A percentile compares a stretch with the other conserved stretches of the same genome.
phyloP scores from a whole-genome alignment of 2,113 vertebrate genomes.

The Nothobranchius furzeri region DNA sequence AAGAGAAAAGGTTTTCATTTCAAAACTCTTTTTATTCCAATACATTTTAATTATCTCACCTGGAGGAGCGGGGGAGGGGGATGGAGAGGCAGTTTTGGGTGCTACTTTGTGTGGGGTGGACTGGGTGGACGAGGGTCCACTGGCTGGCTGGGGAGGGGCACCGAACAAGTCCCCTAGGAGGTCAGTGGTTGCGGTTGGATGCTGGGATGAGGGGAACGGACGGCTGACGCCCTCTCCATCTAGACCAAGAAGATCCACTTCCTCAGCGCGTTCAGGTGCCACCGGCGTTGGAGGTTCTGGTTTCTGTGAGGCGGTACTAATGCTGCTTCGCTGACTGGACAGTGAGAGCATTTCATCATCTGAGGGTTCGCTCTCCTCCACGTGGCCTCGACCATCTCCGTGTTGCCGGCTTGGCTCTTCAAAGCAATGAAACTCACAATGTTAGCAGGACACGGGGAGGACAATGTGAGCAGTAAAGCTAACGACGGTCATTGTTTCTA shows the following conservation, averaged over 20 bases:
- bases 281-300: constrained; percentile 72
- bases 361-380: constrained; percentile 95
- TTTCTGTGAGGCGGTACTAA: constrained; percentile 80
- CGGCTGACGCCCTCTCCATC: constrained; percentile 80
- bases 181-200: constrained; percentile 86
- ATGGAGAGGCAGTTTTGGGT: constrained; percentile 82
- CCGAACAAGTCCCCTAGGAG: constrained; percentile 93
- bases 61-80: constrained; percentile 81
- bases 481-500: constrained; percentile 19
- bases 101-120: constrained; percentile 89
- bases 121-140: constrained; percentile 84
- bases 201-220: constrained; percentile 76
- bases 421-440: constrained; percentile 5
- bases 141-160: constrained; percentile 74
- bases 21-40: too few species aligned
- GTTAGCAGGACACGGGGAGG: background rate
- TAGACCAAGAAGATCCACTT: constrained; percentile 92
- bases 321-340: constrained; percentile 90
- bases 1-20: too few species aligned
- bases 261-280: constrained; percentile 75
- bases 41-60: constrained; percentile 36
- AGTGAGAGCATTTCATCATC: constrained; percentile 97
- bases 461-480: background rate
- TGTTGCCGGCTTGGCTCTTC: constrained; percentile 81
- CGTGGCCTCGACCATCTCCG: constrained; percentile 84